phyloP scores from a whole-genome alignment of 2,797 vertebrate genomes.

The Lepidocolaptes lacrymiger region DNA sequence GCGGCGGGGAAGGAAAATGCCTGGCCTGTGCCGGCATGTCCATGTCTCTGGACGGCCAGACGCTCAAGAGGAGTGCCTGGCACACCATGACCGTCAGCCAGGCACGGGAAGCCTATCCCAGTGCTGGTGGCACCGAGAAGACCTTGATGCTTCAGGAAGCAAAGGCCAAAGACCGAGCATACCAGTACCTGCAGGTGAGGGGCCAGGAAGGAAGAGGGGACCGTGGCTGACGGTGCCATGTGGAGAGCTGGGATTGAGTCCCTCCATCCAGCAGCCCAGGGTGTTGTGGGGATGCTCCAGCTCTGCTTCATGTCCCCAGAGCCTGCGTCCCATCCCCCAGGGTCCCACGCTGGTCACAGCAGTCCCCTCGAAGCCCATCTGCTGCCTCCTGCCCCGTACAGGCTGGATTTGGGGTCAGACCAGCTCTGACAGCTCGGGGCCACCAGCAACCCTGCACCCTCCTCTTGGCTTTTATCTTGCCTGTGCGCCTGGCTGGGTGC shows the following conservation, averaged over 20 bases:
- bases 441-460: background rate
- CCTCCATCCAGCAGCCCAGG: background rate
- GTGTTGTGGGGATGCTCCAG: background rate
- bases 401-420: background rate
- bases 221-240: rapidly evolving
- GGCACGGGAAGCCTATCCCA: conserved; percentile 93
- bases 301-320: rapidly evolving
- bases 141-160: conserved; percentile 90
- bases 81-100: conserved; percentile 98
- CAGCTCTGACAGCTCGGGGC: background rate
- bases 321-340: rapidly evolving
- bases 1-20: conserved; percentile 90
- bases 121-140: conserved; percentile 86
- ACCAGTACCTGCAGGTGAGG: conserved; percentile 96
- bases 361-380: conserved; percentile 7
- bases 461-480: background rate
- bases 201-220: background rate
- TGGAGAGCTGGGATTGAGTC: background rate
- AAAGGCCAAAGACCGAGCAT: conserved; percentile 90
- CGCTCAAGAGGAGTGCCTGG: conserved; percentile 96
- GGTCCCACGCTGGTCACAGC: rapidly evolving
- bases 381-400: background rate
- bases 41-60: conserved; percentile 90
- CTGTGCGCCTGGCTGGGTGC: conserved; percentile 19
- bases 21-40: conserved; percentile 94